A percentile compares a stretch with the other conserved stretches of the same genome.
Evolutionary conservation across 2,113 vertebrate species (phyloP).

Genomic region (Neopipo cinnamomea): DNA sequence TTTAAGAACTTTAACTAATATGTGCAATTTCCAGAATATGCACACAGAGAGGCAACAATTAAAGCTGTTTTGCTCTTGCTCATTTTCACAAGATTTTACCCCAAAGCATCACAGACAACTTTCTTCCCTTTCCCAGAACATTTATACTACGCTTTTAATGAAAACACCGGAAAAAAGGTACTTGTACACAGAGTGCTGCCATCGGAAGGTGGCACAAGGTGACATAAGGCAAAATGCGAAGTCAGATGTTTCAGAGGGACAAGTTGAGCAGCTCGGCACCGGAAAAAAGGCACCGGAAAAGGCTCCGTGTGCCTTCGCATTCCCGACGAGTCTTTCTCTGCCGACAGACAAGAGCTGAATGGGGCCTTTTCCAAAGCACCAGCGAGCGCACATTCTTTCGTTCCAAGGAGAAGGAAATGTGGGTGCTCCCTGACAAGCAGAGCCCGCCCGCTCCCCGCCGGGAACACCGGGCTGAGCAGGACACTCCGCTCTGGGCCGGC

Average conservation of each 20-base stretch:
- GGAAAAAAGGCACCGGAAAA: too few relatives aligned
- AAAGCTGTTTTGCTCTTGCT: not conserved
- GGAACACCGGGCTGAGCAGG: not conserved
- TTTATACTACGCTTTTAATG: rapidly evolving
- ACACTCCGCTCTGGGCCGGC: too few relatives aligned
- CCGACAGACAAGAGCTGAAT: rapidly evolving
- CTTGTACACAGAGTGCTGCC: not conserved
- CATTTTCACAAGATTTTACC: rapidly evolving
- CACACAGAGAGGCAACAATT: not conserved
- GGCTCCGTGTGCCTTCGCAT: rapidly evolving
- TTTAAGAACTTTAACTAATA: not conserved
- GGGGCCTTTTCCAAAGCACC: rapidly evolving
- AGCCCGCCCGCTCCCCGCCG: not conserved
- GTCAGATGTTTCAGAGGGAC: not conserved
- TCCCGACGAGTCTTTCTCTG: rapidly evolving
- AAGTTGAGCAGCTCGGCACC: rapidly evolving
- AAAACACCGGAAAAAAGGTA: rapidly evolving
- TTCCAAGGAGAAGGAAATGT: rapidly evolving
- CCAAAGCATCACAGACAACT: not conserved
- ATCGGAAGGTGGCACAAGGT: not conserved
- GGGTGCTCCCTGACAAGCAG: rapidly evolving
- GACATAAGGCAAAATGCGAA: rapidly evolving
- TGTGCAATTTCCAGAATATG: rapidly evolving
- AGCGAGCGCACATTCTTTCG: rapidly evolving
- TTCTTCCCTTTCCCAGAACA: not conserved